Conservation (phyloP, 2,797 vertebrate genomes). For the Vireo griseus region DNA sequence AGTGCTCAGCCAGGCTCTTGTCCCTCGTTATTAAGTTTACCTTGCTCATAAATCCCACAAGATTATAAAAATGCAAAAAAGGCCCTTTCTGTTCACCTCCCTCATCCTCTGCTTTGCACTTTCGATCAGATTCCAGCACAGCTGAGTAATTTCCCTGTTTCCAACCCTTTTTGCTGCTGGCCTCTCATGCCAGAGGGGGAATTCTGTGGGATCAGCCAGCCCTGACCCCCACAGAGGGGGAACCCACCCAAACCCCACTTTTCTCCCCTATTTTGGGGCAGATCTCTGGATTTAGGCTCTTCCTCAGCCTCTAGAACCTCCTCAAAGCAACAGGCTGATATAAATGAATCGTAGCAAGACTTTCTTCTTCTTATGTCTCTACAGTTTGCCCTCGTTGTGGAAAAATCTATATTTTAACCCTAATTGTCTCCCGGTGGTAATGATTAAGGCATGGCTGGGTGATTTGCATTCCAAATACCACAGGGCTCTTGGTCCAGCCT, state of each 20-base stretch:
- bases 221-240: rapidly evolving
- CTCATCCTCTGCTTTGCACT: neutral
- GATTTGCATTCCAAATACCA: slow-evolving; percentile 73
- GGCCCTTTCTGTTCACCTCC: neutral
- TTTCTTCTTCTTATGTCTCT: slow-evolving; percentile 53
- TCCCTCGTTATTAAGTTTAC: neutral
- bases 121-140: neutral
- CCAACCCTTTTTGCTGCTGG: neutral
- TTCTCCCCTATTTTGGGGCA: neutral
- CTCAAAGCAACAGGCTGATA: neutral
- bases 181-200: neutral
- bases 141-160: neutral
- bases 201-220: neutral
- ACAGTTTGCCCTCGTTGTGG: slow-evolving; percentile 54
- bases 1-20: neutral
- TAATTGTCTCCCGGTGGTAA: slow-evolving; percentile 73
- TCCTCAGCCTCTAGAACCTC: neutral
- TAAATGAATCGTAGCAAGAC: slow-evolving; percentile 27
- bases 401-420: slow-evolving; percentile 73
- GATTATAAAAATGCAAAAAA: neutral
- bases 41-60: neutral
- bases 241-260: neutral
- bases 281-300: neutral
- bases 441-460: slow-evolving; percentile 69
- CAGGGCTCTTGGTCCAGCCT: slow-evolving; percentile 1